Evolutionary conservation across 2,113 vertebrate species (phyloP).

Genomic region (Terrapene triunguis): DNA sequence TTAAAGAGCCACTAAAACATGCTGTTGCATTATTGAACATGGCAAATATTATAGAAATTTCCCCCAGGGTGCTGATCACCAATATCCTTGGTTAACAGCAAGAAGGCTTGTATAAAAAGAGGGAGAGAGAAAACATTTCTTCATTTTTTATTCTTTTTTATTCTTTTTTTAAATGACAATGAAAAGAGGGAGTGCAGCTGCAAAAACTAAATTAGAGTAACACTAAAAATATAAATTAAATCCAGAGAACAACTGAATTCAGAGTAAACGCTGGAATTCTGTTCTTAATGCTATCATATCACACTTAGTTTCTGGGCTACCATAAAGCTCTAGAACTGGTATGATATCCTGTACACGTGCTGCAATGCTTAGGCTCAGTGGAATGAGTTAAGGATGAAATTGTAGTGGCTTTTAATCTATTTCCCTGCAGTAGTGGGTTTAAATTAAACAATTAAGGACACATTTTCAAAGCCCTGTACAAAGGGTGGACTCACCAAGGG

Average conservation of each 20-base stretch:
- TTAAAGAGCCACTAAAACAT: neutral
- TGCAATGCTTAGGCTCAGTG: neutral
- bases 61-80: neutral
- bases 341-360: neutral
- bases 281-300: neutral
- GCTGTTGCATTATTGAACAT: neutral
- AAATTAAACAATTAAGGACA: neutral
- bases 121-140: neutral
- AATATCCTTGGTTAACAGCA: neutral
- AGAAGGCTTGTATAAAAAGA: neutral
- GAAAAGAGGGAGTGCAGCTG: neutral
- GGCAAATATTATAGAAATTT: neutral
- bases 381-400: neutral
- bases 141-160: neutral
- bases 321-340: neutral
- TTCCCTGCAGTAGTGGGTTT: neutral
- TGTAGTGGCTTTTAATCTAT: neutral
- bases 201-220: neutral
- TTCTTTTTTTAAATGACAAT: neutral
- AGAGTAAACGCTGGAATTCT: neutral
- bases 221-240: neutral
- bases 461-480: neutral
- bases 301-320: neutral
- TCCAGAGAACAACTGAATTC: neutral
- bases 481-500: neutral